These are phyloP conservation scores for Plagodis dolabraria DNA, from an alignment of 2,888 invertebrate genomes.

Conservation along the genomic window DNA sequence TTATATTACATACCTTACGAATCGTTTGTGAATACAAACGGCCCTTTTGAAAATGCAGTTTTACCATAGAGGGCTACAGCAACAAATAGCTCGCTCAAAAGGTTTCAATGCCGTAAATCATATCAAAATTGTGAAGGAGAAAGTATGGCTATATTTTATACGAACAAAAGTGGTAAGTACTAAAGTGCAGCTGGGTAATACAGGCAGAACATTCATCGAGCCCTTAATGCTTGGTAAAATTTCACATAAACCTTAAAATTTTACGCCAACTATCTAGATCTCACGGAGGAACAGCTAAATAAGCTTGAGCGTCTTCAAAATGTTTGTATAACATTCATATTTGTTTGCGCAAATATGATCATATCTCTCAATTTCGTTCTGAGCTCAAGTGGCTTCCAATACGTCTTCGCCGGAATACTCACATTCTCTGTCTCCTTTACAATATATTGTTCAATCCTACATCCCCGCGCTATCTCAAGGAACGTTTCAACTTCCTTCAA, in stretches of 20 bases:
- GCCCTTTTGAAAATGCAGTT: constrained; percentile 27
- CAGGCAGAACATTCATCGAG: constrained; percentile 36
- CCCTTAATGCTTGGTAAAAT: constrained; percentile 12
- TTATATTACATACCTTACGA: constrained; percentile 18
- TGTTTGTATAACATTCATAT: no score
- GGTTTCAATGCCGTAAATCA: constrained; percentile 31
- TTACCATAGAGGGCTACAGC: constrained; percentile 23
- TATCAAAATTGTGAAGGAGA: constrained; percentile 33
- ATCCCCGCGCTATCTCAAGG: no score
- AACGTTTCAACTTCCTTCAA: no score
- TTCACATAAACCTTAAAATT: not conserved
- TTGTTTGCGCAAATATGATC: no score
- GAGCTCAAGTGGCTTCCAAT: no score
- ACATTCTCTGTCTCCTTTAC: no score
- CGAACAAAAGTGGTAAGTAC: constrained; percentile 29
- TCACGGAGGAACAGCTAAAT: no score
- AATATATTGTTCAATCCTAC: no score
- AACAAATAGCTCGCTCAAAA: constrained; percentile 16
- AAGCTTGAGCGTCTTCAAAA: no score
- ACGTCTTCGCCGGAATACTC: no score
- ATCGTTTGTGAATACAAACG: constrained; percentile 13
- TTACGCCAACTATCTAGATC: no score
- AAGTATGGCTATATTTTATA: constrained; percentile 28
- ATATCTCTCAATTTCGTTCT: no score
- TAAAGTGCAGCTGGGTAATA: constrained; percentile 35